A percentile compares a stretch with the other conserved stretches of the same genome.
These are phyloP conservation scores for Leptinotarsa haldemani DNA, from an alignment of 2,888 invertebrate species.

Conservation along the genomic window DNA sequence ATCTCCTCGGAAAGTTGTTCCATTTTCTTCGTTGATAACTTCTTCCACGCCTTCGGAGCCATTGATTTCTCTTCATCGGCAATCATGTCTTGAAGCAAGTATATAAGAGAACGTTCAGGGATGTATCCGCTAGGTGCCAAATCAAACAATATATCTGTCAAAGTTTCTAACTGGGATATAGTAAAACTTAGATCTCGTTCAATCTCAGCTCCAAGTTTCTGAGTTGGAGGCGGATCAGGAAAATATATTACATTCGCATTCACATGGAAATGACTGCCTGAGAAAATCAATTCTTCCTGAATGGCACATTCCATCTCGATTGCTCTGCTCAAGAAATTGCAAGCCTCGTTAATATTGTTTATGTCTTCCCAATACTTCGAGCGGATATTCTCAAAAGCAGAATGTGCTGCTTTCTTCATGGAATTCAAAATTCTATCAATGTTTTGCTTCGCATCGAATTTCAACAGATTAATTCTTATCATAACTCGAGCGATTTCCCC, in stretches of 20 bases:
- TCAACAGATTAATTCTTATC: conserved; percentile 67
- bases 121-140: conserved; percentile 64
- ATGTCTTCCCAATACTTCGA: conserved; percentile 62
- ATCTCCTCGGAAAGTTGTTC: conserved; percentile 61
- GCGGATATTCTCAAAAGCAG: conserved; percentile 67
- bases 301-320: conserved; percentile 65
- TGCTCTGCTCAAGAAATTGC: conserved; percentile 56
- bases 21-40: conserved; percentile 56
- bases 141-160: conserved; percentile 60
- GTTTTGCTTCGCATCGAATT: conserved; percentile 65
- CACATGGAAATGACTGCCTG: conserved; percentile 63
- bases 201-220: conserved; percentile 23
- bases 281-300: conserved; percentile 64
- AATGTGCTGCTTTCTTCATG: conserved; percentile 68
- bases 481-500: conserved; percentile 70
- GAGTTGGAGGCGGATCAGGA: conserved; percentile 39
- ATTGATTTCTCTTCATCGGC: conserved; percentile 52
- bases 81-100: conserved; percentile 65
- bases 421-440: conserved; percentile 67
- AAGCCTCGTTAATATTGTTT: conserved; percentile 61
- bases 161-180: conserved; percentile 55
- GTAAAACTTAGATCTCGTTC: conserved; percentile 54
- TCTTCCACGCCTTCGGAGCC: conserved; percentile 62
- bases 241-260: conserved; percentile 59
- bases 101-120: conserved; percentile 62